A percentile compares a stretch with the other conserved stretches of the same genome.
Conservation (phyloP, 2,888 invertebrate species). For the Fabriciana adippe region DNA sequence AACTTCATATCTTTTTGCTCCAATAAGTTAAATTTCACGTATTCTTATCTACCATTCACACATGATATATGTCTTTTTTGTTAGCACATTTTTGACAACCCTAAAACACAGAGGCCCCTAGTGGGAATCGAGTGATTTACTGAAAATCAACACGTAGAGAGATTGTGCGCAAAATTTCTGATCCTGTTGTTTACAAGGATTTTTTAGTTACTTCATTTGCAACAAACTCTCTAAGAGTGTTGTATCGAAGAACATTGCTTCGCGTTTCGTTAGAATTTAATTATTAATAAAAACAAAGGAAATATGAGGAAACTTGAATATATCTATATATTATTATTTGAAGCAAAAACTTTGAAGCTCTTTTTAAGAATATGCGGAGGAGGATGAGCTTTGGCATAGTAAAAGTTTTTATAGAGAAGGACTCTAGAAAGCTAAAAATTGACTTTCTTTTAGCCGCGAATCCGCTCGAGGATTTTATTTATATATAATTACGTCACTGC, state of each 20-base stretch:
- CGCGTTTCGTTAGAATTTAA: too few species aligned
- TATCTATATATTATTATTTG: too few species aligned
- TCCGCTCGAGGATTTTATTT: too few species aligned
- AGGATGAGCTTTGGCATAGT: too few species aligned
- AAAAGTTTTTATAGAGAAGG: too few species aligned
- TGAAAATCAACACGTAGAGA: slow-evolving; percentile 41
- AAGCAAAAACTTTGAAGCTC: too few species aligned
- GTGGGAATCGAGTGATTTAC: slow-evolving; percentile 49
- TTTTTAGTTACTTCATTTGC: neutral
- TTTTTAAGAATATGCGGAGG: too few species aligned
- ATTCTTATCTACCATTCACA: too few species aligned
- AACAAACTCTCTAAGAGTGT: neutral
- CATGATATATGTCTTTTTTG: neutral
- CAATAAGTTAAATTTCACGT: too few species aligned
- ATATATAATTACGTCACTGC: too few species aligned
- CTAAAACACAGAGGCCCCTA: slow-evolving; percentile 31
- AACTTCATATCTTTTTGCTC: too few species aligned
- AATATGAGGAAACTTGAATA: neutral
- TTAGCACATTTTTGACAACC: slow-evolving; percentile 16
- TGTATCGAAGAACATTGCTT: neutral
- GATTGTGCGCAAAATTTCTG: slow-evolving; percentile 20
- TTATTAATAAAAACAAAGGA: neutral
- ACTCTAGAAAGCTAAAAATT: neutral
- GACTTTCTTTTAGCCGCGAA: neutral
- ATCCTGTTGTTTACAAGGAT: neutral